phyloP scores from a whole-genome alignment of 2,888 invertebrate species.

The Macaria notata region DNA sequence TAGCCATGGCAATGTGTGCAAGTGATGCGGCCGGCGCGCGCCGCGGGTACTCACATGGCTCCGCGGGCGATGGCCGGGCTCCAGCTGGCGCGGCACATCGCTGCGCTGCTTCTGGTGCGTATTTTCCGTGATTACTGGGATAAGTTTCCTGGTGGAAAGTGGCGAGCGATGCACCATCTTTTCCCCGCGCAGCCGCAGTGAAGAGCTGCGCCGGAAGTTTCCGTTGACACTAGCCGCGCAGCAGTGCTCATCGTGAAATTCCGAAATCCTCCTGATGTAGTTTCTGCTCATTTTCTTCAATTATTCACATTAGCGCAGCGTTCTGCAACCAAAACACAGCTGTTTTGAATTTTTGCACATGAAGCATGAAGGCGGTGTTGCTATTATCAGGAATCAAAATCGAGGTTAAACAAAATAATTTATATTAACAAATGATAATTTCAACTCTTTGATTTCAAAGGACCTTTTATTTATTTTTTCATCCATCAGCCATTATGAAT shows the following conservation, averaged over 20 bases:
- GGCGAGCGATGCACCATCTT: slow-evolving; percentile 81
- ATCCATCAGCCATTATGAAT: too few species aligned
- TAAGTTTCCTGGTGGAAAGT: slow-evolving; percentile 76
- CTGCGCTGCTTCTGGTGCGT: slow-evolving; percentile 71
- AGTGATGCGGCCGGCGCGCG: slow-evolving; percentile 5
- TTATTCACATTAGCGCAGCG: slow-evolving; percentile 67
- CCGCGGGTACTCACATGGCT: slow-evolving; percentile 77
- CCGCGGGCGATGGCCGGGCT: slow-evolving; percentile 78
- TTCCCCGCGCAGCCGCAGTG: slow-evolving; percentile 87
- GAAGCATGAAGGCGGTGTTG: too few species aligned
- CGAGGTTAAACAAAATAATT: too few species aligned
- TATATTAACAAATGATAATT: too few species aligned
- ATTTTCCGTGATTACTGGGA: slow-evolving; percentile 85
- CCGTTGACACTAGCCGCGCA: slow-evolving; percentile 78
- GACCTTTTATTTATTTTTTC: too few species aligned
- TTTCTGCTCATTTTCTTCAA: slow-evolving; percentile 74
- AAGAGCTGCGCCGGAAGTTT: slow-evolving; percentile 84
- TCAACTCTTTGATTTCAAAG: too few species aligned
- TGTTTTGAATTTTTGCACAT: slow-evolving; percentile 39
- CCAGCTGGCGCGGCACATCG: slow-evolving; percentile 70
- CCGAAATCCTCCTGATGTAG: slow-evolving; percentile 64
- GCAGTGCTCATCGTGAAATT: slow-evolving; percentile 76
- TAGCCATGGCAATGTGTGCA: slow-evolving; percentile 46
- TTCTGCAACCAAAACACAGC: slow-evolving; percentile 62
- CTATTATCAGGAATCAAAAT: too few species aligned